phyloP scores from a whole-genome alignment of 1,140 invertebrate species.

The Akabosia matsudoensis region DNA sequence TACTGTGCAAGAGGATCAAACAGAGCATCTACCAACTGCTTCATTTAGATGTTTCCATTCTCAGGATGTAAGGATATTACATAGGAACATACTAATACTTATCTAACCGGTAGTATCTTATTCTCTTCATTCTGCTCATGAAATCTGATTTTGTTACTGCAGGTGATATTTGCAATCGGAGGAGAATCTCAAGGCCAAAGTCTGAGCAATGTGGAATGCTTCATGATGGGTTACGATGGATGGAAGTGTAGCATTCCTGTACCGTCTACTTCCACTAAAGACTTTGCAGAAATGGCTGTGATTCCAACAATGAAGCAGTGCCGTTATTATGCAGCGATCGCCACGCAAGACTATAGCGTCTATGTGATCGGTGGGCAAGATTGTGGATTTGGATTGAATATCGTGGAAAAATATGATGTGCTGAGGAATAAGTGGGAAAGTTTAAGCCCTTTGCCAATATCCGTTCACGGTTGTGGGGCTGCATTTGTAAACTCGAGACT shows the following conservation, averaged over 20 bases:
- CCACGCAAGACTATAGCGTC: constrained; percentile 43
- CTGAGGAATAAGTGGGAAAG: constrained; percentile 48
- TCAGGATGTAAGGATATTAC: constrained; percentile 40
- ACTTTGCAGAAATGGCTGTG: constrained; percentile 42
- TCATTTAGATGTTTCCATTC: constrained; percentile 38
- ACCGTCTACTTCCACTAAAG: constrained; percentile 26
- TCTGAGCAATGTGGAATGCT: constrained; percentile 49
- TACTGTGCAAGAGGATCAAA: not conserved
- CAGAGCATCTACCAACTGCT: constrained; percentile 3
- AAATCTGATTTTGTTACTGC: not conserved
- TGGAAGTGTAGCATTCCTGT: constrained; percentile 48
- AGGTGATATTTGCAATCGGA: constrained; percentile 49
- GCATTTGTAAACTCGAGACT: constrained; percentile 46
- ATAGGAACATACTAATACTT: not conserved
- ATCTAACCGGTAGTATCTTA: too few species aligned
- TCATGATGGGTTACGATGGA: constrained; percentile 48
- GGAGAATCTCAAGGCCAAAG: constrained; percentile 48
- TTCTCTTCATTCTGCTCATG: too few species aligned
- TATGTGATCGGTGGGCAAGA: constrained; percentile 46
- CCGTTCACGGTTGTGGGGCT: constrained; percentile 48
- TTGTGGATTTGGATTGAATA: constrained; percentile 41
- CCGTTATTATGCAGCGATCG: constrained; percentile 48
- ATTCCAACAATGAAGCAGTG: constrained; percentile 48
- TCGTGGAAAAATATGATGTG: constrained; percentile 48
- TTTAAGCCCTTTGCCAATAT: constrained; percentile 45